A percentile compares a stretch with the other conserved stretches of the same genome.
Conservation (phyloP, 1,140 invertebrate genomes). For the Sycobia sp. region DNA sequence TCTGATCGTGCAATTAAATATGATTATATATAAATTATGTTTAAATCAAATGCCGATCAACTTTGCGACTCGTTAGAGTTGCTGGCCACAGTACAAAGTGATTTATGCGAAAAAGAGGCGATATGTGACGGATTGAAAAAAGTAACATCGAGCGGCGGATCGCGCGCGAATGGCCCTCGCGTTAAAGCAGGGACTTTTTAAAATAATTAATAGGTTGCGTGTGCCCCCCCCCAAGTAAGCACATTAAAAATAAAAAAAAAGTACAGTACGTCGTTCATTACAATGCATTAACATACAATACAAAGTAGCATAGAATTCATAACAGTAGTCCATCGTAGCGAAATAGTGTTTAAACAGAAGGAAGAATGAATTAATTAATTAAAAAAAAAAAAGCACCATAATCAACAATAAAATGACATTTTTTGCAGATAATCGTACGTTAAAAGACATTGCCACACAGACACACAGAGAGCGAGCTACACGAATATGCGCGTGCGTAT, state of each 20-base stretch:
- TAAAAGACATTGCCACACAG: conserved; percentile 19
- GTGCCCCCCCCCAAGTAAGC: conserved; percentile 47
- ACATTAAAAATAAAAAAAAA: no score
- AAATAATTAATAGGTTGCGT: conserved; percentile 51
- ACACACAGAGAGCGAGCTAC: no score
- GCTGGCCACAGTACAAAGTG: conserved; percentile 5
- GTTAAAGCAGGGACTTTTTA: conserved; percentile 35
- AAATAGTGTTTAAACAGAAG: conserved; percentile 54
- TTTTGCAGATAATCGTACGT: conserved; percentile 41
- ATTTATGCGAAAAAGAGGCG: neutral
- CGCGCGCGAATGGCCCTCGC: conserved; percentile 36
- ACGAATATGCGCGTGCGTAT: neutral
- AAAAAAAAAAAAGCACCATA: conserved; percentile 44
- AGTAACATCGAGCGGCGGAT: conserved; percentile 26
- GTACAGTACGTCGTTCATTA: conserved; percentile 48
- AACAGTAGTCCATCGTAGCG: conserved; percentile 58
- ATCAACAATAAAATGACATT: conserved; percentile 41
- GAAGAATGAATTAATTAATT: conserved; percentile 43
- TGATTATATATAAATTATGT: no score
- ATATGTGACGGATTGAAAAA: conserved; percentile 2
- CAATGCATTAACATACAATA: conserved; percentile 53
- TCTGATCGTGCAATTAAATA: no score
- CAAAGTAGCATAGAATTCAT: conserved; percentile 58
- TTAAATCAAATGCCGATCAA: no score
- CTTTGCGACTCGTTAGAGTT: conserved; percentile 22